Evolutionary conservation across 2,888 invertebrate species (phyloP), one percentile per base, ranked within the genome.

Genomic region (Dasysyrphus albostriatus): DNA sequence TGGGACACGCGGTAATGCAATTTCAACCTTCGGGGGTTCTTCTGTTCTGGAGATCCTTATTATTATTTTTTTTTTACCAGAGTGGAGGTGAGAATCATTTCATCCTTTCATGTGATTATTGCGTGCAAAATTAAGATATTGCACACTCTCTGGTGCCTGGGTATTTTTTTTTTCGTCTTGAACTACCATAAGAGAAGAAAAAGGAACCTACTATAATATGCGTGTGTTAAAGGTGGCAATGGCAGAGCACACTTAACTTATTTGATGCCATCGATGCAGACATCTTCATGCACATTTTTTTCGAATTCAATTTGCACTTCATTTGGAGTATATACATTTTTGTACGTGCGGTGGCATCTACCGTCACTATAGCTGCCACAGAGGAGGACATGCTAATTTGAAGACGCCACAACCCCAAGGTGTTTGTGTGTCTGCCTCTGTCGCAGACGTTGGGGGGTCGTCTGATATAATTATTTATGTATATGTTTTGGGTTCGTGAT

Each of bases 81-180:
- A 65, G 47, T 3, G 34, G 39, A 83, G 67, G 67, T 73, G 73
- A 73, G 79, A 75, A 70, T 65, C 44, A 59, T 78, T 74, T 63
- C 44, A 75, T 67, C 59, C 51, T 67, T 59, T 65, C 83, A 63
- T 80, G 83, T 65, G 75, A 80, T 80, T 80, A 75, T 84, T 80
- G 83, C 80, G 83, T 84, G 83, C 83, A 44, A 70, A 80, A 72
- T 84, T 63, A 80, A 75, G 83, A 83, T 80, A 79, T 83, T 69
- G 80, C 83, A 83, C 83, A 75, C 70, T 75, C 16, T 19, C 44
- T 83, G 79, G 79, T 83, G 74, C 24, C 77, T 72, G 70, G 70
- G 61, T 12, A 29, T 65, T 32, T 24, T 24, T 24, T 24, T 2
- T 24, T 24, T 32, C 44, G 2, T 54, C 39, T 39, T 24, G 49